Percentiles rank a stretch among this genome's conserved stretches.
phyloP scores from a whole-genome alignment of 92 coral and sea anemone species.

The Plumapathes pennacea region DNA sequence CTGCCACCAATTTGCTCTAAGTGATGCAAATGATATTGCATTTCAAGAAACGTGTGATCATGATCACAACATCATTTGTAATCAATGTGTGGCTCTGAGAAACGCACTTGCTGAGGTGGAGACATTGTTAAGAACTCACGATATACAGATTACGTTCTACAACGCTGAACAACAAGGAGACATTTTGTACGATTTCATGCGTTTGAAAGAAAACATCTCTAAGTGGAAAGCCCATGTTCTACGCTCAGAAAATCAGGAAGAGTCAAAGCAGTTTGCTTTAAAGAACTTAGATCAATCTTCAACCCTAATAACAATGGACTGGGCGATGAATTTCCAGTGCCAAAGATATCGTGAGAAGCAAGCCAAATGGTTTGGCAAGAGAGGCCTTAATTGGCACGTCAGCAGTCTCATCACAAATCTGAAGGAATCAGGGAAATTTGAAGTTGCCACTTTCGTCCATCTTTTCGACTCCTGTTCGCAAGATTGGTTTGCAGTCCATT shows the following conservation, averaged over 20 bases:
- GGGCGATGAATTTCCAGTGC: slow-evolving; percentile 57
- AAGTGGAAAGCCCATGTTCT: too few species aligned
- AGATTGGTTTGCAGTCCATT: slow-evolving; percentile 49
- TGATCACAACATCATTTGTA: slow-evolving; percentile 14
- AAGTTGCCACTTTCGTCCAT: slow-evolving; percentile 49
- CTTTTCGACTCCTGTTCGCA: slow-evolving; percentile 48
- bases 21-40: slow-evolving; percentile 11
- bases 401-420: slow-evolving; percentile 42
- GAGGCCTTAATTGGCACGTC: slow-evolving; percentile 53
- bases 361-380: slow-evolving; percentile 46
- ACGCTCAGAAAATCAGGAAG: too few species aligned
- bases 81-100: slow-evolving; percentile 14
- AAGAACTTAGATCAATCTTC: too few species aligned
- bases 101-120: slow-evolving; percentile 1
- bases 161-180: too few species aligned
- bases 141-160: too few species aligned
- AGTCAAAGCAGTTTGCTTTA: too few species aligned
- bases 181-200: too few species aligned
- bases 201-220: too few species aligned
- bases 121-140: too few species aligned
- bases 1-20: slow-evolving; percentile 38
- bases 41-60: slow-evolving; percentile 15
- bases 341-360: slow-evolving; percentile 47
- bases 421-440: slow-evolving; percentile 7
- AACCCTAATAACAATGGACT: slow-evolving; percentile 56